These are phyloP conservation scores for Boloria selene DNA, from an alignment of 2,888 invertebrate genomes.

Conservation along the genomic window DNA sequence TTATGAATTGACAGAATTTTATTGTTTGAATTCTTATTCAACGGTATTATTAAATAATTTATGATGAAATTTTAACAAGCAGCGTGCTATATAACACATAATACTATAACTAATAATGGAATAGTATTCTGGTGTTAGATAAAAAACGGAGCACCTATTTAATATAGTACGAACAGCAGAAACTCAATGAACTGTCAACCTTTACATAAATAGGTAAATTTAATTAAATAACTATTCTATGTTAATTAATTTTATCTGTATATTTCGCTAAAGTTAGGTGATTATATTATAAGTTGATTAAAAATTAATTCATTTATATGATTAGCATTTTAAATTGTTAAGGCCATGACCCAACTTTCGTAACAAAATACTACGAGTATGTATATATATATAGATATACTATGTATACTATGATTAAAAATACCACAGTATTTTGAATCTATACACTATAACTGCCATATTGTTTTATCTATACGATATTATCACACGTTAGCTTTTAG, in stretches of 20 bases:
- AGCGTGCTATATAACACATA: too few species aligned
- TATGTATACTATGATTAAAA: neutral
- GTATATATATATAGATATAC: too few species aligned
- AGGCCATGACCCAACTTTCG: slow-evolving; percentile 14
- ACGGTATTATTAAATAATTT: too few species aligned
- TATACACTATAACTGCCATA: neutral
- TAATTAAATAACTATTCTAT: neutral
- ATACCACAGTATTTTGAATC: too few species aligned
- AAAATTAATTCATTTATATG: slow-evolving; percentile 8
- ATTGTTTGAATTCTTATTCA: too few species aligned
- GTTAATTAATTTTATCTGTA: neutral
- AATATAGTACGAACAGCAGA: neutral
- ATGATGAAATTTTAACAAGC: too few species aligned
- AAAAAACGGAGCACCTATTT: too few species aligned
- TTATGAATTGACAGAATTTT: too few species aligned
- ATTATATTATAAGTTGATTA: slow-evolving; percentile 6
- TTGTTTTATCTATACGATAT: neutral
- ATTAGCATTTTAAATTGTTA: slow-evolving; percentile 8
- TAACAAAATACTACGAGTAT: slow-evolving; percentile 17
- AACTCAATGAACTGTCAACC: too few species aligned
- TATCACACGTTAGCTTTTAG: neutral
- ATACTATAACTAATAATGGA: too few species aligned
- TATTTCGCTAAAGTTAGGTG: neutral
- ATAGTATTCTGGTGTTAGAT: too few species aligned
- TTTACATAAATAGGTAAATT: too few species aligned